phyloP scores from a whole-genome alignment of 2,797 vertebrate species.

The Champsocephalus esox region DNA sequence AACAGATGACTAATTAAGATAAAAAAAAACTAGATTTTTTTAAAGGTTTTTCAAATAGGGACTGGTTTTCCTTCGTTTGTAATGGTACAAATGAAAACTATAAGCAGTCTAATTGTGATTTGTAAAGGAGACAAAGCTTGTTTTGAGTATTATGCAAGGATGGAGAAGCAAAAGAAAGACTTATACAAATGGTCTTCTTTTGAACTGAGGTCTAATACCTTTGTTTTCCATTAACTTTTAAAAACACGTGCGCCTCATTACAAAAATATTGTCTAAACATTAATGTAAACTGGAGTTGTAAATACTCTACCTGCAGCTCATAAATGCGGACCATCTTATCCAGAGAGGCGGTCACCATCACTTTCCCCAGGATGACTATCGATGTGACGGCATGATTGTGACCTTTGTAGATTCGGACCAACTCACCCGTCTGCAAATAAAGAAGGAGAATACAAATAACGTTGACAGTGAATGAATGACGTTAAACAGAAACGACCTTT shows the following conservation, averaged over 20 bases:
- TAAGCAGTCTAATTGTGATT: not conserved
- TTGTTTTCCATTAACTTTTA: not conserved
- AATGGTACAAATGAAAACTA: not conserved
- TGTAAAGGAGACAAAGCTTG: not conserved
- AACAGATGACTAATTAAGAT: not conserved
- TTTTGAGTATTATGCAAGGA: not conserved
- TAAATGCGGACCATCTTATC: constrained; percentile 96
- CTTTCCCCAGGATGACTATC: constrained; percentile 93
- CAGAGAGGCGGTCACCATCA: constrained; percentile 96
- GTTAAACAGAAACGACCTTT: not conserved
- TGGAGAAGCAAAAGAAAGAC: not conserved
- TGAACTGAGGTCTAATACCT: not conserved
- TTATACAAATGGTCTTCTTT: not conserved
- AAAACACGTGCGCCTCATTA: not conserved
- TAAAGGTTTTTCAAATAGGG: not conserved
- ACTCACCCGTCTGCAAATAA: constrained; percentile 89
- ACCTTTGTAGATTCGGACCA: constrained; percentile 95
- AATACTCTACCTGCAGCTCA: constrained; percentile 80
- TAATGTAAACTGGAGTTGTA: not conserved
- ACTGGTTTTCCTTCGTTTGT: not conserved
- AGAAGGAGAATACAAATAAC: not conserved
- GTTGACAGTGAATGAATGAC: not conserved
- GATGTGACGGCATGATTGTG: constrained; percentile 94
- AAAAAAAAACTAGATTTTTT: not conserved
- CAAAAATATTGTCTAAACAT: not conserved